Conservation (phyloP, 2,797 vertebrate genomes). For the Esox lucius region DNA sequence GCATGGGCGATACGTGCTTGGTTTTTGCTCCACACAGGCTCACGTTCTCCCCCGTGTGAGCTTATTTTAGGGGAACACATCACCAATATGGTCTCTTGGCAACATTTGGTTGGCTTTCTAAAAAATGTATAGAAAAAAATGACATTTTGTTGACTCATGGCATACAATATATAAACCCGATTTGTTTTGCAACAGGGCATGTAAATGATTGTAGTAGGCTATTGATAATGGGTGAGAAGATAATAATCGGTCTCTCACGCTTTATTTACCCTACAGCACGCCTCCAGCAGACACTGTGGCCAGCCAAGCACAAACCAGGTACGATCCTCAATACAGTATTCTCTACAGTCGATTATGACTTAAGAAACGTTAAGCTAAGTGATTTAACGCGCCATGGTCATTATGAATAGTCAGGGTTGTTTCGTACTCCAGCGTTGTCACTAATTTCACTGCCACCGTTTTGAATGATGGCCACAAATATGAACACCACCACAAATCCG, state of each 20-base stretch:
- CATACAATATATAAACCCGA: no score
- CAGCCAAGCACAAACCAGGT: constrained; percentile 99
- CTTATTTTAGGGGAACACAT: constrained; percentile 51
- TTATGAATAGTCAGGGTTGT: no score
- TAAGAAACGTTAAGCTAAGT: no score
- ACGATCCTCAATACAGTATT: constrained; percentile 42
- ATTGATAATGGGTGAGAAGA: constrained; percentile 49
- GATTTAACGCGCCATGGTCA: not conserved
- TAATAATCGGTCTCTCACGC: constrained; percentile 40
- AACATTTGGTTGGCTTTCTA: constrained; percentile 47
- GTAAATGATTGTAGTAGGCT: constrained; percentile 26
- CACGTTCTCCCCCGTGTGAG: constrained; percentile 64
- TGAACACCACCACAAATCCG: not conserved
- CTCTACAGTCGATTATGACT: not conserved
- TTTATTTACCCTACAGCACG: constrained; percentile 78
- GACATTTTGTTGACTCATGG: constrained; percentile 15
- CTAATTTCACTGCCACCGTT: not conserved
- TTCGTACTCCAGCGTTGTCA: not conserved
- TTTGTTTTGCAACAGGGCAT: constrained; percentile 40
- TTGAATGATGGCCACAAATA: not conserved
- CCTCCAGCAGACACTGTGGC: constrained; percentile 97
- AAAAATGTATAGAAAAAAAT: not conserved
- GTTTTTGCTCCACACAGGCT: constrained; percentile 66
- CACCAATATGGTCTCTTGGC: constrained; percentile 47
- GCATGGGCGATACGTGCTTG: constrained; percentile 50